Conservation (phyloP, 2,888 invertebrate genomes). For the Sclerodermus sp. region DNA sequence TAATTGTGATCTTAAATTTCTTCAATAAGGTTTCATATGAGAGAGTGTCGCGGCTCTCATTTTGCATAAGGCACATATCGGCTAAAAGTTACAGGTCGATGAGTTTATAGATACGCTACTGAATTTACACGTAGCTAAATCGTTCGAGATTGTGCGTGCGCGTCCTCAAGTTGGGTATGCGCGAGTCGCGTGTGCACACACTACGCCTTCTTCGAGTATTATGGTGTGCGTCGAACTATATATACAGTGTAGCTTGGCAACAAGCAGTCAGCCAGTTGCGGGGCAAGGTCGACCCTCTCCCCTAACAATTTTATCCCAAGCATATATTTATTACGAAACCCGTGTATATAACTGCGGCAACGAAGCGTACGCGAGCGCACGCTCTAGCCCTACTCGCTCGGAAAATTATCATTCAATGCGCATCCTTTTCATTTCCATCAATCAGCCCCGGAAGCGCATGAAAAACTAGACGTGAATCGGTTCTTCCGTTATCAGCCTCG, state of each 20-base stretch:
- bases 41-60: too few species aligned
- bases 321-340: constrained; percentile 52
- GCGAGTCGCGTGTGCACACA: background rate
- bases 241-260: constrained; percentile 53
- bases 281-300: constrained; percentile 53
- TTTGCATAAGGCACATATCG: too few species aligned
- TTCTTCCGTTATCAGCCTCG: too few species aligned
- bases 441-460: too few species aligned
- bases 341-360: constrained; percentile 23
- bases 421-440: background rate
- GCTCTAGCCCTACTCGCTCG: constrained; percentile 2
- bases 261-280: constrained; percentile 49
- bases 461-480: too few species aligned
- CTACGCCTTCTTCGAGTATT: background rate
- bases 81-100: too few species aligned
- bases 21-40: too few species aligned
- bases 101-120: background rate
- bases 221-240: constrained; percentile 17
- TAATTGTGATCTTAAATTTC: too few species aligned
- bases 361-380: constrained; percentile 9
- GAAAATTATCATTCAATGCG: constrained; percentile 7
- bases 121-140: background rate
- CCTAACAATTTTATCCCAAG: constrained; percentile 47
- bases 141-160: background rate
- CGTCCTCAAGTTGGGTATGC: background rate